Percentiles rank a stretch among this genome's conserved stretches.
Conservation (phyloP, 2,797 vertebrate genomes). For the Myotis vivesi region DNA sequence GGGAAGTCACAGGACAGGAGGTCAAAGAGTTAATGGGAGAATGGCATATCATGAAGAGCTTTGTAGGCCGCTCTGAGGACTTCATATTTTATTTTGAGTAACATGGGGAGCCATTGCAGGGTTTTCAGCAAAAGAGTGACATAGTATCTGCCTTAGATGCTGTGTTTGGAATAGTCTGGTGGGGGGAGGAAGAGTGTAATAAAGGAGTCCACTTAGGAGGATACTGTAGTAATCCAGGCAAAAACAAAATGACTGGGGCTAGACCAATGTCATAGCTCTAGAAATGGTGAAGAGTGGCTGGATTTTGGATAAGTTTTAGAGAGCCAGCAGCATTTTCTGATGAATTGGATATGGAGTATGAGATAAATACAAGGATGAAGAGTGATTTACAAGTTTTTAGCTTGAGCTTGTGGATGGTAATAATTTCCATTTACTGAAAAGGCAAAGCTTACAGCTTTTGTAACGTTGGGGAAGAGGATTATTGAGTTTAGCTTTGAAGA, state of each 20-base stretch:
- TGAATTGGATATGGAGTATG: background rate
- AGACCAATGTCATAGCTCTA: background rate
- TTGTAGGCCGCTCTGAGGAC: background rate
- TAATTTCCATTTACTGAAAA: conserved; percentile 18
- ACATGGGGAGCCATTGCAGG: background rate
- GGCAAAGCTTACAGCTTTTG: background rate
- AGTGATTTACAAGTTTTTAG: background rate
- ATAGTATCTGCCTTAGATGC: background rate
- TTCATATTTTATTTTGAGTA: background rate
- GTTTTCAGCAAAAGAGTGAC: background rate
- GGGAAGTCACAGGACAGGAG: background rate
- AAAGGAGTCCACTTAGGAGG: background rate
- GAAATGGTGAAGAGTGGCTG: background rate
- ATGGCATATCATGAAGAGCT: background rate
- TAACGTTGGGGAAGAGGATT: background rate
- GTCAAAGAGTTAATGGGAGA: background rate
- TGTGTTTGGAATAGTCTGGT: background rate
- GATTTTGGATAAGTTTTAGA: background rate
- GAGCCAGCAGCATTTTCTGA: background rate
- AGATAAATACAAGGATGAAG: background rate
- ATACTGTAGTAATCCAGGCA: background rate
- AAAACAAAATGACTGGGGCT: background rate
- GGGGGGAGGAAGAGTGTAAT: background rate
- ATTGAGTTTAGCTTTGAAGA: background rate
- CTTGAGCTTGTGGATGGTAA: background rate